phyloP scores from a whole-genome alignment of 2,888 invertebrate genomes.

The Pogonocherus hispidulus region DNA sequence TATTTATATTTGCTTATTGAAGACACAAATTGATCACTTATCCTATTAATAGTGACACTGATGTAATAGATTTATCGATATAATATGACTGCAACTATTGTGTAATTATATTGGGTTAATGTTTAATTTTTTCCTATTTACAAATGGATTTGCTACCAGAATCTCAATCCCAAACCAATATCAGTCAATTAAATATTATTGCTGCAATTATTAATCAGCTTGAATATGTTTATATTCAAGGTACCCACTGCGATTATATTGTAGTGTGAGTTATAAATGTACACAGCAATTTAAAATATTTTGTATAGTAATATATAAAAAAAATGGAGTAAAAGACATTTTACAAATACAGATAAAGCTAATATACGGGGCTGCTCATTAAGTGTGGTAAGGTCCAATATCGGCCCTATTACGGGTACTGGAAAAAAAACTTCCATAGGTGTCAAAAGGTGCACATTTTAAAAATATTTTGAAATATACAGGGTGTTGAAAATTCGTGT shows the following conservation, averaged over 20 bases:
- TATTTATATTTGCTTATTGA: slow-evolving; percentile 5
- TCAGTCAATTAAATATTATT: not conserved
- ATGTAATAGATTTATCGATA: slow-evolving; percentile 8
- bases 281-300: slow-evolving; percentile 8
- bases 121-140: not conserved
- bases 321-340: too few relatives aligned
- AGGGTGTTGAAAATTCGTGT: too few relatives aligned
- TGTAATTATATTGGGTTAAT: not conserved
- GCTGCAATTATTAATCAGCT: too few relatives aligned
- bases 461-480: too few relatives aligned
- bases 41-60: slow-evolving; percentile 8
- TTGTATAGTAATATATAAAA: too few relatives aligned
- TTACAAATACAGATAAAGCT: too few relatives aligned
- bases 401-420: too few relatives aligned
- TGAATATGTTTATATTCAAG: not conserved
- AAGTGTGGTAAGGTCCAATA: too few relatives aligned
- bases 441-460: too few relatives aligned
- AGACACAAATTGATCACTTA: slow-evolving; percentile 5
- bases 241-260: not conserved
- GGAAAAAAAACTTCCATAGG: too few relatives aligned
- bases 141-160: not conserved
- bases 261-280: slow-evolving; percentile 18
- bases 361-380: too few relatives aligned
- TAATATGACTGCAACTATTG: not conserved
- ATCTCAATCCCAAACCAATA: not conserved